These are phyloP conservation scores for Polyommatus icarus DNA, from an alignment of 2,888 invertebrate genomes.

Conservation along the genomic window DNA sequence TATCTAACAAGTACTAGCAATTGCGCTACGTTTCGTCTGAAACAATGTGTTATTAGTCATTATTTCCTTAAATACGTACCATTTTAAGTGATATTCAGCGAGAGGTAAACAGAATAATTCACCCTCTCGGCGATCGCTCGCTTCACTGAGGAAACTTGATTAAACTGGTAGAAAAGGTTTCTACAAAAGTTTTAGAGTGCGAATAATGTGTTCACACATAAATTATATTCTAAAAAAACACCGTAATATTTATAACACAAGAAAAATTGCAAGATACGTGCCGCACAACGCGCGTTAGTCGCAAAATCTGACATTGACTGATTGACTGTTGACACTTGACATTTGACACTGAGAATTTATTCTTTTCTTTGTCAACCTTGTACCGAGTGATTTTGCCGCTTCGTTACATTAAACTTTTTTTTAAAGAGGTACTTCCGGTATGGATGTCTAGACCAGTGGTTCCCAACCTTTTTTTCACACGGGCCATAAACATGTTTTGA, in stretches of 20 bases:
- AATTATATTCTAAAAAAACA: background rate
- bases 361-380: background rate
- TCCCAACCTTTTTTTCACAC: too few species aligned
- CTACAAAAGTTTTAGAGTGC: background rate
- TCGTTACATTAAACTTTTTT: too few species aligned
- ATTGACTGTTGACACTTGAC: background rate
- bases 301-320: background rate
- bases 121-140: slow-evolving; percentile 79
- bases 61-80: slow-evolving; percentile 52
- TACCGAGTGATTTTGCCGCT: background rate
- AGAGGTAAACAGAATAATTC: slow-evolving; percentile 37
- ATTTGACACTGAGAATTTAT: background rate
- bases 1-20: background rate
- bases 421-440: too few species aligned
- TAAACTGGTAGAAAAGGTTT: background rate
- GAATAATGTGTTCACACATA: background rate
- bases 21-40: background rate
- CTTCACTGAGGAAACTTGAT: slow-evolving; percentile 70
- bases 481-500: too few species aligned
- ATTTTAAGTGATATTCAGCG: slow-evolving; percentile 48
- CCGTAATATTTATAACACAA: too few species aligned
- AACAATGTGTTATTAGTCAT: background rate
- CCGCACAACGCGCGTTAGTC: background rate
- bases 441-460: too few species aligned
- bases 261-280: background rate